These are phyloP conservation scores for Zingel zingel DNA, from an alignment of 2,113 vertebrate genomes.

Conservation along the genomic window DNA sequence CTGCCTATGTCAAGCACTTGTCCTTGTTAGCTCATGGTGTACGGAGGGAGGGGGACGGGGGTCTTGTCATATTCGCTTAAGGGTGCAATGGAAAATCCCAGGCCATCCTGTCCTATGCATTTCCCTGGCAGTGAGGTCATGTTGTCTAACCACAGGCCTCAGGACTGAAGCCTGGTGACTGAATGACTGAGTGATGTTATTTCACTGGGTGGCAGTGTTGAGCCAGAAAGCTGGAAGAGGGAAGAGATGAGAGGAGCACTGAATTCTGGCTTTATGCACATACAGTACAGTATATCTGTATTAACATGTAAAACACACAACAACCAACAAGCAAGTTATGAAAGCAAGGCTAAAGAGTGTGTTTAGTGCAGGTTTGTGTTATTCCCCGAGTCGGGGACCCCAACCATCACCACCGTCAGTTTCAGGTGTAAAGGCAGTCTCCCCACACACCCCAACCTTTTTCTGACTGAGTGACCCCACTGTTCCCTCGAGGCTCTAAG, in stretches of 20 bases:
- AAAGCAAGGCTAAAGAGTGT: background rate
- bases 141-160: conserved; percentile 66
- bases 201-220: conserved; percentile 84
- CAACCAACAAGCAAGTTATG: background rate
- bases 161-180: conserved; percentile 29
- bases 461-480: conserved; percentile 64
- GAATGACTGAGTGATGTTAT: conserved; percentile 7
- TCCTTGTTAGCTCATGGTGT: conserved; percentile 61
- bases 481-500: conserved; percentile 51
- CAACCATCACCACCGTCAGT: conserved; percentile 3
- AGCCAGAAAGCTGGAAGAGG: conserved; percentile 67
- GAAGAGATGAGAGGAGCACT: background rate
- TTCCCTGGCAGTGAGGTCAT: conserved; percentile 79
- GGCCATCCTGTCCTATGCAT: conserved; percentile 56
- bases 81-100: conserved; percentile 80
- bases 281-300: conserved; percentile 32
- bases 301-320: conserved; percentile 20
- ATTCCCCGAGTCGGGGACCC: background rate
- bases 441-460: conserved; percentile 18
- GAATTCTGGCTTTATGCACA: background rate
- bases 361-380: background rate
- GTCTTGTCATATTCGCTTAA: conserved; percentile 53
- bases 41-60: conserved; percentile 5
- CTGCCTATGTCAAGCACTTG: conserved; percentile 31
- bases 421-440: conserved; percentile 46